A percentile compares a stretch with the other conserved stretches of the same genome.
Evolutionary conservation across 2,888 invertebrate species (phyloP).

Genomic region (Chrysomela aeneicollis): DNA sequence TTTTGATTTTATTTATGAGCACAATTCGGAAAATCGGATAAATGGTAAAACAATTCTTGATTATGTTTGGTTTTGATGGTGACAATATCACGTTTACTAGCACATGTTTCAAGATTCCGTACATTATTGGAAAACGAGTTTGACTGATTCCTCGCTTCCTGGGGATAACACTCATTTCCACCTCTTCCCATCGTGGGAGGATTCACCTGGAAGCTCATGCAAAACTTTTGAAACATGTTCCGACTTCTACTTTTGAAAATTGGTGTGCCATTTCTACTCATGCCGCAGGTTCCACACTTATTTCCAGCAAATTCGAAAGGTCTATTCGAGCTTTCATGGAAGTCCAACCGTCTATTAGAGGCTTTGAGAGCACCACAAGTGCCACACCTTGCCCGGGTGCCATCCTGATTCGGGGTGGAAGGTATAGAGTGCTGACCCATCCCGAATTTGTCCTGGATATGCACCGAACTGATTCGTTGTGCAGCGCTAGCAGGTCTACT

Average conservation of each 20-base stretch:
- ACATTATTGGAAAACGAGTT: no score
- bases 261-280: background rate
- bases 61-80: background rate
- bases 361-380: background rate
- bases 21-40: background rate
- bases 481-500: background rate
- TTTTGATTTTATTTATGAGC: background rate
- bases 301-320: no score
- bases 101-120: background rate
- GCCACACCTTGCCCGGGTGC: background rate
- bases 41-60: slow-evolving; percentile 8
- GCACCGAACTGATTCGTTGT: background rate
- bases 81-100: background rate
- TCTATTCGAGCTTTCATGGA: no score
- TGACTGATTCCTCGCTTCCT: no score
- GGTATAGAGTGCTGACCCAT: background rate
- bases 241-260: background rate
- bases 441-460: no score
- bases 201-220: background rate
- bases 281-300: background rate
- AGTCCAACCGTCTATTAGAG: background rate
- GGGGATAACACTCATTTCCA: no score
- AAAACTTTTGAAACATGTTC: background rate
- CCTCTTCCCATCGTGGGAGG: background rate
- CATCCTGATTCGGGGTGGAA: background rate